Evolutionary conservation across 2,113 vertebrate genomes (phyloP).

Genomic region (Cynopterus brachyotis): DNA sequence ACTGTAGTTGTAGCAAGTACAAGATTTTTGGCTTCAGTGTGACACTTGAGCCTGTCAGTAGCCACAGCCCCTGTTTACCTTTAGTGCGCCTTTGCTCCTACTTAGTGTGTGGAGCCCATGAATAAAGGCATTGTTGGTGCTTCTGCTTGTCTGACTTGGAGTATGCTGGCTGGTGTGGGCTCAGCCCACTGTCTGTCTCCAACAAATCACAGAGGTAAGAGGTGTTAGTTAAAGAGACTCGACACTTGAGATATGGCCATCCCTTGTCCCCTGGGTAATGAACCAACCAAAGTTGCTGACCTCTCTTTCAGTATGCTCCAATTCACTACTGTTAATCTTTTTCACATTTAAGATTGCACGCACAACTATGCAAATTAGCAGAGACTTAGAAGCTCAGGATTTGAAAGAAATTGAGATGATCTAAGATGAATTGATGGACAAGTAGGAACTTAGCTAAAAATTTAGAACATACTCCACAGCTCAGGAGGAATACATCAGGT

Average conservation of each 20-base stretch:
- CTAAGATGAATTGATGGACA: conserved; percentile 36
- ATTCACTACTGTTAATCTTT: conserved; percentile 45
- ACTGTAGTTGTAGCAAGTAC: background rate
- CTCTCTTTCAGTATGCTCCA: background rate
- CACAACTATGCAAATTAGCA: conserved; percentile 56
- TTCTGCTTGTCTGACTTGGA: background rate
- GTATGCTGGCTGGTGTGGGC: background rate
- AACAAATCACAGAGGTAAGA: background rate
- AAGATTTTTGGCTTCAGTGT: background rate
- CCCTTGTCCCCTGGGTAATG: background rate
- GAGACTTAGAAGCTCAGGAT: conserved; percentile 34
- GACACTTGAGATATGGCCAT: background rate
- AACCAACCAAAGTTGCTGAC: background rate
- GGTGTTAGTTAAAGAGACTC: background rate
- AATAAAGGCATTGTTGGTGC: background rate
- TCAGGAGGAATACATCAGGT: background rate
- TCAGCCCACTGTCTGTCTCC: background rate
- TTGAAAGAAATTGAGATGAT: conserved; percentile 52
- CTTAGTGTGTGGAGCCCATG: background rate
- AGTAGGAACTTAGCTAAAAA: background rate
- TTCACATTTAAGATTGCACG: conserved; percentile 64
- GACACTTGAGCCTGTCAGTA: background rate
- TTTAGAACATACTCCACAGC: background rate
- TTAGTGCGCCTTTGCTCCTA: background rate
- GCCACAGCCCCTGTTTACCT: background rate